Evolutionary conservation across 2,797 vertebrate species (phyloP).

Genomic region (Schizopygopsis malacanthus): DNA sequence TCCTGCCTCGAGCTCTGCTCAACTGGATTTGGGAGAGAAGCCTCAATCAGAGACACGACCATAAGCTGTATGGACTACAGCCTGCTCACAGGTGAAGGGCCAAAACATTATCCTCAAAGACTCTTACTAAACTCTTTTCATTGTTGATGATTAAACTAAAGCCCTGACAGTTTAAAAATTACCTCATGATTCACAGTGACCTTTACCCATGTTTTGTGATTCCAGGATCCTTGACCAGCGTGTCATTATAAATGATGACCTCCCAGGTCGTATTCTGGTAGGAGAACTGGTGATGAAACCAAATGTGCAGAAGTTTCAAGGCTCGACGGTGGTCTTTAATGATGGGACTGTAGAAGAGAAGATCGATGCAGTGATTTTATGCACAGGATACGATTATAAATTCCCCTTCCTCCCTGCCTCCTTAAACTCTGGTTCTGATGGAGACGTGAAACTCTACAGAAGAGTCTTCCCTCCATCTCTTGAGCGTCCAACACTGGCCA

Average conservation of each 20-base stretch:
- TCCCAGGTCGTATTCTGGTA: slow-evolving; percentile 77
- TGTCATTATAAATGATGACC: slow-evolving; percentile 75
- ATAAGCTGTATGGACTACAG: slow-evolving; percentile 82
- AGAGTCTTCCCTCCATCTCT: slow-evolving; percentile 76
- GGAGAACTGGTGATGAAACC: slow-evolving; percentile 76
- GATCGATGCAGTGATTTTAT: slow-evolving; percentile 80
- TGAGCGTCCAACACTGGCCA: slow-evolving; percentile 75
- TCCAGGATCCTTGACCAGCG: slow-evolving; percentile 70
- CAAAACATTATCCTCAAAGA: neutral
- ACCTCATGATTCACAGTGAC: neutral
- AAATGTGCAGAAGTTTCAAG: slow-evolving; percentile 73
- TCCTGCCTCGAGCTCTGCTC: slow-evolving; percentile 72
- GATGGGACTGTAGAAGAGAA: slow-evolving; percentile 76
- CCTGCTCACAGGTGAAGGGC: slow-evolving; percentile 80
- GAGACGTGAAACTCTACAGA: slow-evolving; percentile 75
- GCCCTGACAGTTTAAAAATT: neutral
- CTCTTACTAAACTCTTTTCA: neutral
- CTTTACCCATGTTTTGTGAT: neutral
- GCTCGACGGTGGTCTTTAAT: slow-evolving; percentile 75
- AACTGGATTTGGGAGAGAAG: slow-evolving; percentile 69
- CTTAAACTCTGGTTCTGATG: slow-evolving; percentile 59
- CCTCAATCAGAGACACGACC: slow-evolving; percentile 80
- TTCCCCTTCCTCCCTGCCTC: slow-evolving; percentile 76
- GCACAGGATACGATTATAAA: slow-evolving; percentile 75
- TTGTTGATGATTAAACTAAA: neutral